Conservation (phyloP, 2,113 vertebrate genomes). For the Herpailurus yagouaroundi region DNA sequence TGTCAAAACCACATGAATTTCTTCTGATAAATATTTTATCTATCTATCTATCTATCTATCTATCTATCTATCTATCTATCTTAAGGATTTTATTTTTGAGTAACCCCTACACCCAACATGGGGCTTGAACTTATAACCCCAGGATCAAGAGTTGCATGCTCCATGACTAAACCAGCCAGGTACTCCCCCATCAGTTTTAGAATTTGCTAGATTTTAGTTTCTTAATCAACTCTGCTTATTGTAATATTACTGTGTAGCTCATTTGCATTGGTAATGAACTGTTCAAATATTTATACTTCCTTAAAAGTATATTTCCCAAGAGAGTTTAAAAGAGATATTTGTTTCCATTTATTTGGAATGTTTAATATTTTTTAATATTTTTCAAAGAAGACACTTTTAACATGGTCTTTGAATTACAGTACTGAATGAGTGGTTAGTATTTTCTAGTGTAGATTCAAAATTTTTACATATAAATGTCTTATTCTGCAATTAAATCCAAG, state of each 20-base stretch:
- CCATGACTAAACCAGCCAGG: too few species aligned
- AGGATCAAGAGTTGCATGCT: too few species aligned
- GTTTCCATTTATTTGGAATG: slow-evolving; percentile 27
- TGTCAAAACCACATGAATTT: background rate
- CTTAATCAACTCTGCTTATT: background rate
- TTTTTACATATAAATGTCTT: background rate
- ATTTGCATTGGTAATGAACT: slow-evolving; percentile 13
- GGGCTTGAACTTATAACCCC: too few species aligned
- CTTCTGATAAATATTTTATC: slow-evolving; percentile 1
- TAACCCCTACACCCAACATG: too few species aligned
- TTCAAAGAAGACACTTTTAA: background rate
- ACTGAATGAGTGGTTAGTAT: background rate
- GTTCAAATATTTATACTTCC: background rate
- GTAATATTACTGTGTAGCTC: background rate
- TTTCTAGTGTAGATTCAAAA: background rate
- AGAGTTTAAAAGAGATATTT: slow-evolving; percentile 27
- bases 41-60: too few species aligned
- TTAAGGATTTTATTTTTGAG: too few species aligned
- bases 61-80: too few species aligned
- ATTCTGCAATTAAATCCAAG: slow-evolving; percentile 28
- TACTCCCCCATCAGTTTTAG: background rate
- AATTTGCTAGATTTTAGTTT: slow-evolving; percentile 2
- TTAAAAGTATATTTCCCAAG: background rate
- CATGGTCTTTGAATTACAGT: background rate
- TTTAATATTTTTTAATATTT: background rate